Evolutionary conservation across 2,113 vertebrate genomes (phyloP), one percentile per base, ranked within the genome.

Genomic region (Thermophis baileyi): DNA sequence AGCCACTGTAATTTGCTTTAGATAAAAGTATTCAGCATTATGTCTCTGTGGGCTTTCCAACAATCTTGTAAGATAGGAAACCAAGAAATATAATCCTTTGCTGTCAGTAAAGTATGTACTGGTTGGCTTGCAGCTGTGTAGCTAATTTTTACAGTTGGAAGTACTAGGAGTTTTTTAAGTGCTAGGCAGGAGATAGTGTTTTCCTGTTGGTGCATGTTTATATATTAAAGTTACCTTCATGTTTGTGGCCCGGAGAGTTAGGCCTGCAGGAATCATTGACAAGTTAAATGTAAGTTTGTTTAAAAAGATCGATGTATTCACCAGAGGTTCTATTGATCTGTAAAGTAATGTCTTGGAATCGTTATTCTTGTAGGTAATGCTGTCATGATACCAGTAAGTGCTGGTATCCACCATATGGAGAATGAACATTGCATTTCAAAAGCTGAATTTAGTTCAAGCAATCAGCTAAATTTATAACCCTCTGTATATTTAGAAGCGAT

Each of bases 261-360:
- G 69, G 22, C 69, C 53, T 86, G 92, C 51, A 90, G 81, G 51
- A 86, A 57, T 93, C 20, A 93, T 93, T 93, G 35, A 89, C 40
- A 93, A 12, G 51, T 90, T 63, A 87, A 90, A 90, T 90, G 54
- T 35, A 63, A 50, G 69, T 93, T 93, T 87, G 63, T 89, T 92
- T 24, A 81, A 90, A 90, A 81, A 81, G 60, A 63, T 86, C 89
- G 60, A 44, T 90, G 51, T 87, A 63, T 90, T 93, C 88, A 90
- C 81, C 46, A 90, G 81, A 90, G 74, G 74, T 87, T 90, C 89
- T 93, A 63, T 90, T 63, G 89, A 90, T 25, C 86, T 93, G 54
- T 90, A 51, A 87, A 93, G 53, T 44, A 54, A 90, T 93, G 88
- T 81, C n/a, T 60, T 90, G 74, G 53, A 93, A 93, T 81, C n/a